Evolutionary conservation across 2,113 vertebrate genomes (phyloP), one percentile per base, ranked within the genome.

Genomic region (Casuarius casuarius): DNA sequence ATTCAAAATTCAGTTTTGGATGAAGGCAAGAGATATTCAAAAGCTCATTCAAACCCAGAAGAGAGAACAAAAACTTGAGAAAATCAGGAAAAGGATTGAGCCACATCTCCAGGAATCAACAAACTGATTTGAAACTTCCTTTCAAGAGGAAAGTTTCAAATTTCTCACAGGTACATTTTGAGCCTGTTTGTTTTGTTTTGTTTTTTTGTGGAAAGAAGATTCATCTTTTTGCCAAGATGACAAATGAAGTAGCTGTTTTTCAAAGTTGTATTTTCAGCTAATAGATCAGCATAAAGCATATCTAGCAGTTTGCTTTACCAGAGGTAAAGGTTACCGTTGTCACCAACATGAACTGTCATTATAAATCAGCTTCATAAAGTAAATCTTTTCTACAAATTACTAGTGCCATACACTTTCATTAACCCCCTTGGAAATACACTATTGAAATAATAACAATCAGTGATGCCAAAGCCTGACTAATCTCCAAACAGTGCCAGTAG

Each of bases 401-500:
- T 77, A 95, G 87, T 80, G 48, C 33, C 66, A 87, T 7, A 79
- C 12, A 19, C 10, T 90, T 92, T 93, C 75, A 66, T 85, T 94
- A 80, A 87, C 15, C 8, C 5, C 5, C 12, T 61, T 84, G 70
- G 94, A 95, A 94, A 51, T 38, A 35, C 40, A 91, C 49, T 56
- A 68, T 20, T 83, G 67, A 91, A 94, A 87, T 76, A 89, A 66
- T 58, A 76, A 74, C 44, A 17, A 70, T 70, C 79, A 90, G 12
- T 42, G 85, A 68, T 76, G 81, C 84, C 78, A 91, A 86, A 92
- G 66, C 31, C 81, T 94, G 89, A 93, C 78, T 89, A 95, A 91
- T 82, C 73, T 89, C 62, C 56, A 31, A 81, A 76, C 5, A 73
- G 62, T 46, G 81, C 71, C 87, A 95, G 52, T 38, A 89, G 44